Evolutionary conservation across 2,113 vertebrate genomes (phyloP), one percentile per base, ranked within the genome.

Genomic region (Pampusana beccarii): DNA sequence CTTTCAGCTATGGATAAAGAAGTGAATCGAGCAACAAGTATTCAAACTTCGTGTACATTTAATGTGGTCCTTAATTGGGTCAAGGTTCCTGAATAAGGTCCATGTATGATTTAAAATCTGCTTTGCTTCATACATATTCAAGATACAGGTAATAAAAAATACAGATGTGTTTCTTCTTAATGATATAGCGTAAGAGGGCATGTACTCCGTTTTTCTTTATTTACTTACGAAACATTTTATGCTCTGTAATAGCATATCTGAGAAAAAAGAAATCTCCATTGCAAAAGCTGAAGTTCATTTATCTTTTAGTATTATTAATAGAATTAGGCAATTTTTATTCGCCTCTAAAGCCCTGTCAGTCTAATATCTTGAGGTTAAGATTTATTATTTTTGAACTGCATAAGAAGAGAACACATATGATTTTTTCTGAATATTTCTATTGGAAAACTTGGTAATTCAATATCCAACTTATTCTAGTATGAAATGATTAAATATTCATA

Each of bases 401-500:
- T 53, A 56, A 84, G 33, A 67, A 89, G 34, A 73, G 3, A 38
- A 3, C 34, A 2, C 8, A 46, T 38, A 25, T 40, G 9, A 46
- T 0, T 77, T 90, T 89, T 71, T 89, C 25, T 74, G 53, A 84
- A 15, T 81, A 64, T 89, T 92, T 89, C 25, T 58, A 9, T 67
- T 64, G 10, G 5, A 51, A 65, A 80, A 54, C 23, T 18, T 71
- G 5, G 5, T 86, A 77, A 73, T 66, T 89, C 42, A 67, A 89
- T 74, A 84, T 51, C 38, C 16, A 84, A 31, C 7, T 54, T 54
- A 86, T 78, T 92, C 29, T 71, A 78, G 15, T 81, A 83, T 60
- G 26, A 92, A 81, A 84, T 54, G 4, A 91, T 83, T 77, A 91
- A 93, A 87, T 90, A 90, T 74, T 81, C 18, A 71, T 72, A 46